Base-by-base conservation (phyloP, 2,888 invertebrate species). In the Sinohyriopsis cumingii region DNA sequence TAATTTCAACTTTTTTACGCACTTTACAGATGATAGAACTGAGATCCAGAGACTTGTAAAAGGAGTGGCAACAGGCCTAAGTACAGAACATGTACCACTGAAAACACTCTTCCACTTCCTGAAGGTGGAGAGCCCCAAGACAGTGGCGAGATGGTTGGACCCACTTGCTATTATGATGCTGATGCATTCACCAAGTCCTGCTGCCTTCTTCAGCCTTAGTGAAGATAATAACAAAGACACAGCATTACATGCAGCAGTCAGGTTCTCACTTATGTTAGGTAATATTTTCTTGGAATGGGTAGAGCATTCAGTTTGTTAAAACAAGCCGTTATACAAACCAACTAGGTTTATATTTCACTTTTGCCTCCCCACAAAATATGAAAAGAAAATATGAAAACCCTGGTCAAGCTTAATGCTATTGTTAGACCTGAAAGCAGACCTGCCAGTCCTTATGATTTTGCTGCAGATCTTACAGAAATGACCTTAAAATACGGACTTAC, bases 241-340 rank as follows among this genome's bases (percentile, higher is more conserved):
- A 15, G 71, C 75, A 7, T 71, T 82, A 18, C 82, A 83, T 73
- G 79, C 78, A 45, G 77, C 68, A 15, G 74, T 79, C 20, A 76
- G 80, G 67, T 78, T 82, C 60, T 77, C 79, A 25, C 57, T 79
- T n/a, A 25, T 67, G 2, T 79, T 81, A 70, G 79, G 85, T 84
- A 73, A 19, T 5, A 19, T 2, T 18, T 2, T 15, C 0, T 33
- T 33, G 9, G 9, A 9, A 33, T 33, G 33, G 1, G 33, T 33
- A 33, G 9, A 33, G 0, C 9, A 33, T 33, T 33, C 9, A 33
- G 33, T 9, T 33, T 33, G 33, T 33, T 9, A 33, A 9, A 33
- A 33, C 7, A 33, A 33, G 1, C 33, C 33, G 9, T 33, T 7
- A 9, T 33, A 33, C 33, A 7, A 33, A 7, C 9, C 33, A 33